phyloP scores from a whole-genome alignment of 2,888 invertebrate species.

The Phyllotreta cruciferae region DNA sequence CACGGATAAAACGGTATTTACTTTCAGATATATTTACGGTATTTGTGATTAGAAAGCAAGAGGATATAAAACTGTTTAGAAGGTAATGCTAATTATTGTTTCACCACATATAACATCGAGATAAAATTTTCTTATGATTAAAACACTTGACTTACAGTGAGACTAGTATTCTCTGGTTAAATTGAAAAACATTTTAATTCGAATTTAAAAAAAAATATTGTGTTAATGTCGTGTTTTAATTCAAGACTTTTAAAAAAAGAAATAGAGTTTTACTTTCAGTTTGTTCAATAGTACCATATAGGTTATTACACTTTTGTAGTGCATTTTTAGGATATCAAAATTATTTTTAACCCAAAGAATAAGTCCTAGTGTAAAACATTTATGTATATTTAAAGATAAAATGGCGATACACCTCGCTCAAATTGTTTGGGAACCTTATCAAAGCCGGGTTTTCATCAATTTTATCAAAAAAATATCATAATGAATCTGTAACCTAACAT shows the following conservation, averaged over 20 bases:
- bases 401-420: too few relatives aligned
- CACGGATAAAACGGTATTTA: slow-evolving; percentile 34
- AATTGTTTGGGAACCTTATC: too few relatives aligned
- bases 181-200: not conserved
- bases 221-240: too few relatives aligned
- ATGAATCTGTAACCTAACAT: not conserved
- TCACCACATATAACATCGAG: slow-evolving; percentile 46
- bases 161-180: slow-evolving; percentile 7
- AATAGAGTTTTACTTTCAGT: too few relatives aligned
- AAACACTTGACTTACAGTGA: slow-evolving; percentile 13
- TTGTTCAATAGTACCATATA: too few relatives aligned
- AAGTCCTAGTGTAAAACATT: slow-evolving; percentile 8
- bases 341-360: slow-evolving; percentile 10
- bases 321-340: too few relatives aligned
- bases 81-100: slow-evolving; percentile 45
- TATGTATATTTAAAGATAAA: too few relatives aligned
- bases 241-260: too few relatives aligned
- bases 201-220: too few relatives aligned
- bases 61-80: slow-evolving; percentile 7
- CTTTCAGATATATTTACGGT: slow-evolving; percentile 35
- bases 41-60: slow-evolving; percentile 26
- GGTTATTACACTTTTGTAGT: too few relatives aligned
- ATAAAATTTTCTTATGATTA: slow-evolving; percentile 29
- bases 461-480: too few relatives aligned
- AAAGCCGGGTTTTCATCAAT: too few relatives aligned